Conservation (phyloP, 2,888 invertebrate genomes). For the Sipha maydis region DNA sequence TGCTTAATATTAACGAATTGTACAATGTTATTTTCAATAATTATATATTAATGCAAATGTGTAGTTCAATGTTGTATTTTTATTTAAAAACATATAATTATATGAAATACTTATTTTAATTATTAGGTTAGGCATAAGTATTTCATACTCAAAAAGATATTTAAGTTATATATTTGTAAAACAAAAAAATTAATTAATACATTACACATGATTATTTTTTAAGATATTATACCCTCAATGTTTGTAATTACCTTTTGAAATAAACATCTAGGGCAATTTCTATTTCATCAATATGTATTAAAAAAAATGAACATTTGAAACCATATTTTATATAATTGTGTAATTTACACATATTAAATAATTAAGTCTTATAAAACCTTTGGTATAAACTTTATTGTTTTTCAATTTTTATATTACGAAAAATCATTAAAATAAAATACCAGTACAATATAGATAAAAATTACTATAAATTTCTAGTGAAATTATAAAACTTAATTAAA, state of each 20-base stretch:
- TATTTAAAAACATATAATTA: background rate
- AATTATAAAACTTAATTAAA: constrained; percentile 41
- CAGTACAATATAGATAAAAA: constrained; percentile 47
- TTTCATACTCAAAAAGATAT: constrained; percentile 18
- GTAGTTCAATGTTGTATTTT: constrained; percentile 37
- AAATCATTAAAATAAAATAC: constrained; percentile 51
- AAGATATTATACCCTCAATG: background rate
- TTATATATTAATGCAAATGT: constrained; percentile 12
- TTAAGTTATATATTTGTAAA: background rate
- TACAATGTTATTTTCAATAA: constrained; percentile 52
- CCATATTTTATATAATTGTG: background rate
- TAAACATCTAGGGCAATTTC: background rate
- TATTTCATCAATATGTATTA: background rate
- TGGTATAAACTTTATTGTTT: constrained; percentile 55
- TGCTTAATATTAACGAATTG: constrained; percentile 53
- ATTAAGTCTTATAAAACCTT: constrained; percentile 23
- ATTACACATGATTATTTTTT: background rate
- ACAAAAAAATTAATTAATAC: background rate
- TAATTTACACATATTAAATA: background rate
- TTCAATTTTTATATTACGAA: constrained; percentile 28
- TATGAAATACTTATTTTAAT: constrained; percentile 1
- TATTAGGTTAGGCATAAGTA: background rate
- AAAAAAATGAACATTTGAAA: background rate
- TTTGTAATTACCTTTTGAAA: background rate
- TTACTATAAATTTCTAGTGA: constrained; percentile 45